Percentiles rank a stretch among this genome's conserved stretches.
Evolutionary conservation across 2,888 invertebrate genomes (phyloP).

Genomic region (Volucella inflata): DNA sequence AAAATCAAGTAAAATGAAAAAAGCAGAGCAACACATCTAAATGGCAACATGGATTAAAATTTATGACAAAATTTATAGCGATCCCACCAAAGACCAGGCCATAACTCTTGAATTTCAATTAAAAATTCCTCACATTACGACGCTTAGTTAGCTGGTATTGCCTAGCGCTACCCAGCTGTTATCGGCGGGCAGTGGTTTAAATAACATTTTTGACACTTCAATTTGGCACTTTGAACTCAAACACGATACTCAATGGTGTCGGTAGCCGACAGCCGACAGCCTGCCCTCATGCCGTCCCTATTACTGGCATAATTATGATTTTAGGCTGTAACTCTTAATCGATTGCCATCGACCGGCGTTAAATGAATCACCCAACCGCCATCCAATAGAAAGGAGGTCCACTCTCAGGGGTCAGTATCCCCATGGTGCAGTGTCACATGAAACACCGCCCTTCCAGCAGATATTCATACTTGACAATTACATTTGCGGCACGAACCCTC

Average conservation of each 20-base stretch:
- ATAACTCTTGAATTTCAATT: slow-evolving; percentile 46
- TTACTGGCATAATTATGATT: slow-evolving; percentile 42
- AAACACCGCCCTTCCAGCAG: neutral
- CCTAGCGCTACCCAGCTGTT: neutral
- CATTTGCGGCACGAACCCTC: slow-evolving; percentile 1
- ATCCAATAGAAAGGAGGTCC: slow-evolving; percentile 2
- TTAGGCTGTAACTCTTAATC: slow-evolving; percentile 37
- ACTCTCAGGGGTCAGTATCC: neutral
- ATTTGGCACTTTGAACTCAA: slow-evolving; percentile 39
- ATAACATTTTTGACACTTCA: slow-evolving; percentile 60
- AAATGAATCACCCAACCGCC: slow-evolving; percentile 38
- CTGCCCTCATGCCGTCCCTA: neutral
- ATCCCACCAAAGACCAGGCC: slow-evolving; percentile 25
- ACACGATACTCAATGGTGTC: neutral
- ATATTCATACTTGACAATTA: slow-evolving; percentile 34
- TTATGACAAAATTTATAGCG: slow-evolving; percentile 57
- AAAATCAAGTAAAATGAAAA: neutral
- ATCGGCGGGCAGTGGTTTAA: slow-evolving; percentile 33
- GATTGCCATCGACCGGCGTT: slow-evolving; percentile 27
- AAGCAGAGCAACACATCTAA: neutral
- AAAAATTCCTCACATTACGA: slow-evolving; percentile 34
- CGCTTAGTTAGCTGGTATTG: no score
- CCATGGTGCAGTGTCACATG: slow-evolving; percentile 1
- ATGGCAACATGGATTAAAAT: slow-evolving; percentile 49
- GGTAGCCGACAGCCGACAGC: no score